phyloP scores from a whole-genome alignment of 2,797 vertebrate genomes.

The Mallotus villosus region DNA sequence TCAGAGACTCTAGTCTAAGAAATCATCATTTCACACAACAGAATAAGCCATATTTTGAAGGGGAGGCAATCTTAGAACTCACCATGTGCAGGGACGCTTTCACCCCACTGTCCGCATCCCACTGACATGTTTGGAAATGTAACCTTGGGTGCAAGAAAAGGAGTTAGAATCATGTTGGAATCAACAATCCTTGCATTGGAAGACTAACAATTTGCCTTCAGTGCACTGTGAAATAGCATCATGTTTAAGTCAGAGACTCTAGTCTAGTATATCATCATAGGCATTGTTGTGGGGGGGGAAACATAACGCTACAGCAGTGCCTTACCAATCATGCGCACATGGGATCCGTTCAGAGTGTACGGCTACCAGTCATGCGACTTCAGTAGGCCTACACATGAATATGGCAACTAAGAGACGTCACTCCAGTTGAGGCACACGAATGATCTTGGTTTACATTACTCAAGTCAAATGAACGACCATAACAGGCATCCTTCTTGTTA shows the following conservation, averaged over 20 bases:
- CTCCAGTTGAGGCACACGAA: too few species aligned
- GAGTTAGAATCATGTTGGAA: not conserved
- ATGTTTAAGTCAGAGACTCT: conserved; percentile 76
- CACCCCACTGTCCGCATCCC: not conserved
- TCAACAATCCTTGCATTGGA: not conserved
- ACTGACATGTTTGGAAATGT: too few species aligned
- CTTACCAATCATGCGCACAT: not conserved
- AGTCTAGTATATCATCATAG: conserved; percentile 71
- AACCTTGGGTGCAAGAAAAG: not conserved
- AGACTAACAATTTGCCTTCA: conserved; percentile 47
- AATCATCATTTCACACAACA: conserved; percentile 65
- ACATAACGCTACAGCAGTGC: too few species aligned
- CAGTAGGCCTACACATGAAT: too few species aligned
- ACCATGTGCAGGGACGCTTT: not conserved
- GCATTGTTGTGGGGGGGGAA: not conserved
- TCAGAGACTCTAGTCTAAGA: conserved; percentile 75
- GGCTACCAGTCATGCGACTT: too few species aligned
- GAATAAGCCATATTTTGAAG: not conserved
- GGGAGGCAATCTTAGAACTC: not conserved
- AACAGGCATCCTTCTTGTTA: too few species aligned
- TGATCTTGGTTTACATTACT: too few species aligned
- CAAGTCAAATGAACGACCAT: too few species aligned
- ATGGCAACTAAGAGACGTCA: too few species aligned
- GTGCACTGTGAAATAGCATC: conserved; percentile 74
- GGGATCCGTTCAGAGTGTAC: not conserved